A percentile compares a stretch with the other conserved stretches of the same genome.
Conservation (phyloP, 2,113 vertebrate genomes). For the Neolamprologus hecqui region DNA sequence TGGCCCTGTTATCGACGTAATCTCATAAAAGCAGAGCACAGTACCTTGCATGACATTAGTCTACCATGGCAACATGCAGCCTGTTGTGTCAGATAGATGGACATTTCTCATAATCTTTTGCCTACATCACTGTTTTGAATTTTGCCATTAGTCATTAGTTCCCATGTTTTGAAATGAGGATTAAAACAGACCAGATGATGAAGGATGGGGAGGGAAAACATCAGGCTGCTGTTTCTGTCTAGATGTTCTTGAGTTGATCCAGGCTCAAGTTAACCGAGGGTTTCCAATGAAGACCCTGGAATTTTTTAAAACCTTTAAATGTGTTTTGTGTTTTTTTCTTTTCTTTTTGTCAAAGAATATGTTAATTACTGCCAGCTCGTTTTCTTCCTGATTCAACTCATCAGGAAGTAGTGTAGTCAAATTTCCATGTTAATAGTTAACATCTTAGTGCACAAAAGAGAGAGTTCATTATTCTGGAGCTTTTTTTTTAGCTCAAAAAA, state of each 20-base stretch:
- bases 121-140: neutral
- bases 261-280: neutral
- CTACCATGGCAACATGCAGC: slow-evolving; percentile 1
- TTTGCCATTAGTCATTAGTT: neutral
- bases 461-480: neutral
- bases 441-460: neutral
- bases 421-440: slow-evolving; percentile 6
- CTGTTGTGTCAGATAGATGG: neutral
- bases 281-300: neutral
- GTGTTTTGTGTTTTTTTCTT: neutral
- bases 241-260: neutral
- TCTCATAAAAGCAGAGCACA: slow-evolving; percentile 50
- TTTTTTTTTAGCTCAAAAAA: neutral
- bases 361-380: neutral
- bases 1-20: slow-evolving; percentile 46
- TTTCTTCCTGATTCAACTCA: neutral
- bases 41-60: slow-evolving; percentile 20
- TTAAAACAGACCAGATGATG: slow-evolving; percentile 10
- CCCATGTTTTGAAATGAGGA: slow-evolving; percentile 31
- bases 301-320: neutral
- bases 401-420: neutral
- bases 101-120: slow-evolving; percentile 25
- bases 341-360: neutral
- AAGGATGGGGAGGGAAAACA: neutral
- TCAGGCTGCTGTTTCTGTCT: neutral